phyloP scores from a whole-genome alignment of 2,113 vertebrate species.

The Ophthalmolycus amberensis region DNA sequence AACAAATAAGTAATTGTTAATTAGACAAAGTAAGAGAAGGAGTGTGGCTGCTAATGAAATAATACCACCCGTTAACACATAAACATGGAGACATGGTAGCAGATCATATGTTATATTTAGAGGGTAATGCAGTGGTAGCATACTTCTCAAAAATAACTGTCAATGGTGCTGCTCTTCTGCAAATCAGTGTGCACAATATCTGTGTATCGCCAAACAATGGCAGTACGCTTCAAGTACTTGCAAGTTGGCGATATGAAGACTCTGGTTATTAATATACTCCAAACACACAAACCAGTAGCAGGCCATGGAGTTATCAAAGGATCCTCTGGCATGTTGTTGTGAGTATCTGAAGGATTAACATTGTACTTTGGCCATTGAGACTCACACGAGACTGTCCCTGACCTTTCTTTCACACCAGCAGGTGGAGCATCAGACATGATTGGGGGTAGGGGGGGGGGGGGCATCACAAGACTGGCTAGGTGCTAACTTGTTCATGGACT shows the following conservation, averaged over 20 bases:
- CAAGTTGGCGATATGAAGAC: background rate
- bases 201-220: background rate
- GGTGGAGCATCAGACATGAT: conserved; percentile 2
- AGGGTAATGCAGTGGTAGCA: background rate
- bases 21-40: conserved; percentile 57
- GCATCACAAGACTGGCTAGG: background rate
- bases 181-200: background rate
- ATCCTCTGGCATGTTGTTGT: background rate
- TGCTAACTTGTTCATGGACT: conserved; percentile 19
- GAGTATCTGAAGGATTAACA: background rate
- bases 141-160: background rate
- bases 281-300: background rate
- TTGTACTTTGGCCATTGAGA: background rate
- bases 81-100: background rate
- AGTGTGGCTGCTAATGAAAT: background rate
- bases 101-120: background rate
- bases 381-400: conserved; percentile 42
- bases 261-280: background rate
- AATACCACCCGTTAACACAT: conserved; percentile 14
- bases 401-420: conserved; percentile 32
- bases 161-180: background rate
- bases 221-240: background rate
- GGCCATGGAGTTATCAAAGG: background rate
- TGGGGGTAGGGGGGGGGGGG: background rate
- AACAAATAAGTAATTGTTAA: conserved; percentile 70